Percentiles rank a stretch among this genome's conserved stretches.
Evolutionary conservation across 2,797 vertebrate genomes (phyloP).

Genomic region (Paratrypauchen microcephalus): DNA sequence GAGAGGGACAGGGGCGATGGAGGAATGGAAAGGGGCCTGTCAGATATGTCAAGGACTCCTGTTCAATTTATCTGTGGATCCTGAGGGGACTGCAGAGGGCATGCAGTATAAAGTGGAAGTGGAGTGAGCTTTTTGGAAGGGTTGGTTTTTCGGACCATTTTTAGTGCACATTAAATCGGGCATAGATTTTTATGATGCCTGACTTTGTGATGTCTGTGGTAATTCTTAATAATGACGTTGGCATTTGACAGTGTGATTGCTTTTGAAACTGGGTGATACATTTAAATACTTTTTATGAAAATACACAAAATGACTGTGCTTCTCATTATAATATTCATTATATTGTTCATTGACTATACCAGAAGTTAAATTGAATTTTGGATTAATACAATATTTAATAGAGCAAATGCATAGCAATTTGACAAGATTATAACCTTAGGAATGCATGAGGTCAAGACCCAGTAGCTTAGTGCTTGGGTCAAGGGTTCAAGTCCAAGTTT

Average conservation of each 20-base stretch:
- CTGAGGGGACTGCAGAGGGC: slow-evolving; percentile 31
- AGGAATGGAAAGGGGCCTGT: slow-evolving; percentile 52
- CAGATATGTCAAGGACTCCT: slow-evolving; percentile 62
- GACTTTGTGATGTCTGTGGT: neutral
- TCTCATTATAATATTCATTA: neutral
- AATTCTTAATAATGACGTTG: slow-evolving; percentile 13
- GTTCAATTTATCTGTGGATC: slow-evolving; percentile 56
- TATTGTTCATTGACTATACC: neutral
- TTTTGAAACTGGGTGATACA: neutral
- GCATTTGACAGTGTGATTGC: neutral
- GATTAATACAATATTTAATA: neutral
- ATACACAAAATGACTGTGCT: neutral
- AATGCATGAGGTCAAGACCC: neutral
- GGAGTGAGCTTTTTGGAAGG: slow-evolving; percentile 24
- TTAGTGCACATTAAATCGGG: slow-evolving; percentile 15
- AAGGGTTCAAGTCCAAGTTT: too few relatives aligned
- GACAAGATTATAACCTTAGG: neutral
- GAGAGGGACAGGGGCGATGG: slow-evolving; percentile 16
- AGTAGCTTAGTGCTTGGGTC: too few relatives aligned
- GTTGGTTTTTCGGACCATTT: slow-evolving; percentile 9
- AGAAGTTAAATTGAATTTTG: neutral
- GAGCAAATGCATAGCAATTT: neutral
- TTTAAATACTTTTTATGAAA: neutral
- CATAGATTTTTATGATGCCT: neutral
- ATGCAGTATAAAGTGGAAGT: slow-evolving; percentile 9